Percentiles rank a stretch among this genome's conserved stretches.
Conservation (phyloP, 2,113 vertebrate genomes). For the Haemorhous mexicanus region DNA sequence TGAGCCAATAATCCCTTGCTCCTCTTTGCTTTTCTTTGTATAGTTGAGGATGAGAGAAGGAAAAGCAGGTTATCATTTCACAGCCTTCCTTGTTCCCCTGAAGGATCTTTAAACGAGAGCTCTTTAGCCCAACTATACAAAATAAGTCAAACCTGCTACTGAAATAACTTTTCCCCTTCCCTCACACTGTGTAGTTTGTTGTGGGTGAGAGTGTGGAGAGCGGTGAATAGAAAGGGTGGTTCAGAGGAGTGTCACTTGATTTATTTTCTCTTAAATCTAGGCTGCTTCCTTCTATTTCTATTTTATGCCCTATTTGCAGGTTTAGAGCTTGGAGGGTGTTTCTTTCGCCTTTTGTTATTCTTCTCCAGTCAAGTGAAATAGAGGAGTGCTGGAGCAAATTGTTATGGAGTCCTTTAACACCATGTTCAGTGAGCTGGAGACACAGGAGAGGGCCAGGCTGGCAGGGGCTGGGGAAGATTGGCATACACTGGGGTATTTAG, state of each 20-base stretch:
- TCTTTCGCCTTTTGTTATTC: not conserved
- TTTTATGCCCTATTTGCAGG: not conserved
- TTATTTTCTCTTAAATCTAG: not conserved
- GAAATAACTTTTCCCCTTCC: not conserved
- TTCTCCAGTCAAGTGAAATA: not conserved
- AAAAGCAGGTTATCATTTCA: not conserved
- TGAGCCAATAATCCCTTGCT: not conserved
- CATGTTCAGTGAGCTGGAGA: not conserved
- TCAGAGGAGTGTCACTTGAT: not conserved
- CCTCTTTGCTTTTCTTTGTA: not conserved
- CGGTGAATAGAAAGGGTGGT: not conserved
- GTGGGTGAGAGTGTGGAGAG: not conserved
- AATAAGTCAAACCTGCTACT: not conserved
- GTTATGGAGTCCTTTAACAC: not conserved
- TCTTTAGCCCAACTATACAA: not conserved
- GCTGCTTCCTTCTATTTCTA: not conserved
- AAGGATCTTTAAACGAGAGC: not conserved
- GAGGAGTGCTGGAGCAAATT: not conserved
- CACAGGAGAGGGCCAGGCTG: not conserved
- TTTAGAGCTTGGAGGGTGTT: not conserved
- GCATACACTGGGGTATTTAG: not conserved
- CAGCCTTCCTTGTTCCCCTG: not conserved
- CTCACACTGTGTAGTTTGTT: not conserved
- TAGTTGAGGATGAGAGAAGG: not conserved
- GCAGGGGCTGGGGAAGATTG: not conserved